Evolutionary conservation across 2,113 vertebrate genomes (phyloP).

Genomic region (Gymnogyps californianus): DNA sequence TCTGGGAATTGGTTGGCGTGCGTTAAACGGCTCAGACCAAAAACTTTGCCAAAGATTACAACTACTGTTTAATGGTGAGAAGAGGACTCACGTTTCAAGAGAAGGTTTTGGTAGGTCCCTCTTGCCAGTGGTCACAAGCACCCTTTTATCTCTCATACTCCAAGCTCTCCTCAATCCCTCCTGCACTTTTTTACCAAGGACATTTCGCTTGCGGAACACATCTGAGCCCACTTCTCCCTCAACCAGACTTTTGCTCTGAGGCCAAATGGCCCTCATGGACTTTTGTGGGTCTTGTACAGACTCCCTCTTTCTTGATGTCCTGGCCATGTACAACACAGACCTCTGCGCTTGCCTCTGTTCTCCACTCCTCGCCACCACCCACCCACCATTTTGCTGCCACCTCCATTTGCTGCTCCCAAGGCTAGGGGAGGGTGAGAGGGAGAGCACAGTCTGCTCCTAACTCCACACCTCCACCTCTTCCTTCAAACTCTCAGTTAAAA

Average conservation of each 20-base stretch:
- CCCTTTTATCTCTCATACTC: not conserved
- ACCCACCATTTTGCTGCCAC: not conserved
- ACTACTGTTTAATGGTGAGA: not conserved
- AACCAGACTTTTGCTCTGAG: not conserved
- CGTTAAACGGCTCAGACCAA: not conserved
- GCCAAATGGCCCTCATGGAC: not conserved
- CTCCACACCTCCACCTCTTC: not conserved
- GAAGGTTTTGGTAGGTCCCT: not conserved
- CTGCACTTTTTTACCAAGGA: not conserved
- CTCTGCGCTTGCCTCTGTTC: not conserved
- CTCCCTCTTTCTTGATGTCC: not conserved
- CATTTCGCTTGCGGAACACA: not conserved
- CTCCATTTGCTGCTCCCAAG: not conserved
- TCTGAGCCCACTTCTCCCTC: not conserved
- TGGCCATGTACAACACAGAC: not conserved
- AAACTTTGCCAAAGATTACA: not conserved
- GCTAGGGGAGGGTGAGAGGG: not conserved
- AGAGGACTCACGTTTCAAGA: not conserved
- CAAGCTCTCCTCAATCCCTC: not conserved
- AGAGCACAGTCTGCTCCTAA: not conserved
- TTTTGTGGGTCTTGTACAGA: not conserved
- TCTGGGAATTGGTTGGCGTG: not conserved
- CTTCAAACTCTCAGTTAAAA: not conserved
- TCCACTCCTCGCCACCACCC: too few relatives aligned
- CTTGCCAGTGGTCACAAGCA: fast-evolving